Conservation (phyloP, 2,113 vertebrate species). For the Poicephalus meyeri region DNA sequence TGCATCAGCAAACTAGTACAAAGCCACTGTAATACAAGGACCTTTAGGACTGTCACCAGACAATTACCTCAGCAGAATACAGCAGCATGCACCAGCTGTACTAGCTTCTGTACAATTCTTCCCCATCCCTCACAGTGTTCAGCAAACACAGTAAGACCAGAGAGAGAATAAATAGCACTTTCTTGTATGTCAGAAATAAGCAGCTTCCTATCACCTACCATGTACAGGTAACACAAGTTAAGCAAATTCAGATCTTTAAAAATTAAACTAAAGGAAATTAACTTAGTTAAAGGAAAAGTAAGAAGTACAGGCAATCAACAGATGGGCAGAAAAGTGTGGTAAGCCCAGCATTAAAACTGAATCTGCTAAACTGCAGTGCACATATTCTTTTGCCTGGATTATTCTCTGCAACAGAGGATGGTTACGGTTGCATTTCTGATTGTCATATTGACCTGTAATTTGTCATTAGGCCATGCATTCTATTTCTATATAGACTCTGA, state of each 20-base stretch:
- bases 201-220: background rate
- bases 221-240: background rate
- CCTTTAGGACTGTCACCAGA: background rate
- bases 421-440: background rate
- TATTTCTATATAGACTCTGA: background rate
- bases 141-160: background rate
- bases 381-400: background rate
- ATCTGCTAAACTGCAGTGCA: background rate
- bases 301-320: background rate
- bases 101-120: background rate
- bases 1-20: background rate
- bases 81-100: background rate
- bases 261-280: background rate
- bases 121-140: background rate
- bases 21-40: background rate
- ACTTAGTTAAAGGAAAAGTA: background rate
- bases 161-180: background rate
- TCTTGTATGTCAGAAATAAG: background rate
- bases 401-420: background rate
- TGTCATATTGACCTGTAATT: background rate
- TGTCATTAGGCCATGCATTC: background rate
- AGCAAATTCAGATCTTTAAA: background rate
- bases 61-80: background rate
- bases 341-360: background rate
- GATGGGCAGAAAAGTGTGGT: background rate